Base-by-base conservation (phyloP, 2,113 vertebrate genomes). In the Aramus guarauna region DNA sequence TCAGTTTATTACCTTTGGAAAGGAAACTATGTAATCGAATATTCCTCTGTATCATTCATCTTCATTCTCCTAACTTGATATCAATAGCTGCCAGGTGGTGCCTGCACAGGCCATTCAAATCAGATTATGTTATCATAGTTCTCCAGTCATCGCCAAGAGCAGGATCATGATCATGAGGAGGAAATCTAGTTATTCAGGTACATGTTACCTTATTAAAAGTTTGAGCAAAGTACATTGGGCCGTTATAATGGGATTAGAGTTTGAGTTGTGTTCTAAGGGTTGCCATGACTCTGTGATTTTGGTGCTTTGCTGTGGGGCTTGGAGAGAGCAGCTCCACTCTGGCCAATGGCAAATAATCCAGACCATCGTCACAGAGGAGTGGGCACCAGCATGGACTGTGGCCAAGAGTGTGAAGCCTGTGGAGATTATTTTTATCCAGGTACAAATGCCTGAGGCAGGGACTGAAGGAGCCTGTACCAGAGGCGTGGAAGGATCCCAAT, bases 121-220 rank as follows among this genome's bases (percentile, higher is more conserved):
- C 64, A 88, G 80, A 97, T 98, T 97, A 97, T 88, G 64, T 85
- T 96, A 95, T 96, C 96, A 75, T 82, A 94, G 90, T 85, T 96
- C 91, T 94, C 92, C 87, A 96, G 87, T 96, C 91, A 96, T 84
- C 15, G 13, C 86, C 89, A 97, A 95, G 62, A 92, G 85, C 93
- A 91, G 69, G 78, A 86, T 92, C 95, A 94, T 48, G 94, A 92
- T 67, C 66, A 84, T 86, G 73, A 85, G 74, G 62, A 96, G 88
- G 55, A 97, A 98, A 98, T 97, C 69, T 90, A 97, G 92, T 98
- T 97, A 97, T 96, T 96, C 85, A 95, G 92, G 95, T 88, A 96
- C 95, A 97, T 82, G 71, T 81, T 97, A 90, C 90, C 78, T 97
- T 95, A 97, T 98, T 97, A 97, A 95, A 97, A 98, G 92, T 96